phyloP scores from a whole-genome alignment of 1,140 invertebrate genomes.

The Drosophila ercepeae region DNA sequence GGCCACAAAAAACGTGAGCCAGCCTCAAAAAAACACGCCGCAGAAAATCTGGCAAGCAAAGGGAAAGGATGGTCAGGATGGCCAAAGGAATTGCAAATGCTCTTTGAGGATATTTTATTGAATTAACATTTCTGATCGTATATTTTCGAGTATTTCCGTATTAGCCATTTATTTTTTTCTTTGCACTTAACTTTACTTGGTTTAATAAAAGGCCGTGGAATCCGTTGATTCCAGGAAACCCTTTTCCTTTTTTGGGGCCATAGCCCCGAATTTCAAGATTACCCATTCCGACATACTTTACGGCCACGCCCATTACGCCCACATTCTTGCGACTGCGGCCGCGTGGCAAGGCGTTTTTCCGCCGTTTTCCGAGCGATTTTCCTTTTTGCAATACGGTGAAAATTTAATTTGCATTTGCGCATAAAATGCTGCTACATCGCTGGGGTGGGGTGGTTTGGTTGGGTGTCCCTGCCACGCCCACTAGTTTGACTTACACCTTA shows the following conservation, averaged over 20 bases:
- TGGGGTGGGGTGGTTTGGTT: background rate
- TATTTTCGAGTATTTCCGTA: too few species aligned
- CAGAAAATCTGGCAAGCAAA: background rate
- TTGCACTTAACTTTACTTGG: too few species aligned
- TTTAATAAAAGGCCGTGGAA: background rate
- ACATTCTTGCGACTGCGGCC: constrained; percentile 62
- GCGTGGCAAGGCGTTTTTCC: constrained; percentile 34
- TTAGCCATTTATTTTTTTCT: too few species aligned
- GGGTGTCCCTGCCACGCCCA: constrained; percentile 28
- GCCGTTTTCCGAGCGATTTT: constrained; percentile 34
- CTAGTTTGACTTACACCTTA: constrained; percentile 59
- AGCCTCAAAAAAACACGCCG: constrained; percentile 30
- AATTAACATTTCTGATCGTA: too few species aligned
- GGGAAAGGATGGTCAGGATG: background rate
- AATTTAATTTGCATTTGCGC: constrained; percentile 81
- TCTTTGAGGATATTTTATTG: background rate
- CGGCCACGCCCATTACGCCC: constrained; percentile 9
- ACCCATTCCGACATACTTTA: background rate
- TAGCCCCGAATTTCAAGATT: background rate
- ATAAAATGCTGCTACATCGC: constrained; percentile 63
- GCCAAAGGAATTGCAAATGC: background rate
- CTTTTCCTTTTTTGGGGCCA: background rate
- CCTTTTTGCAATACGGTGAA: constrained; percentile 52
- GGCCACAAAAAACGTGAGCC: constrained; percentile 39
- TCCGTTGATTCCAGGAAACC: background rate